Evolutionary conservation across 2,888 invertebrate genomes (phyloP), one percentile per base, ranked within the genome.

Genomic region (Syritta pipiens): DNA sequence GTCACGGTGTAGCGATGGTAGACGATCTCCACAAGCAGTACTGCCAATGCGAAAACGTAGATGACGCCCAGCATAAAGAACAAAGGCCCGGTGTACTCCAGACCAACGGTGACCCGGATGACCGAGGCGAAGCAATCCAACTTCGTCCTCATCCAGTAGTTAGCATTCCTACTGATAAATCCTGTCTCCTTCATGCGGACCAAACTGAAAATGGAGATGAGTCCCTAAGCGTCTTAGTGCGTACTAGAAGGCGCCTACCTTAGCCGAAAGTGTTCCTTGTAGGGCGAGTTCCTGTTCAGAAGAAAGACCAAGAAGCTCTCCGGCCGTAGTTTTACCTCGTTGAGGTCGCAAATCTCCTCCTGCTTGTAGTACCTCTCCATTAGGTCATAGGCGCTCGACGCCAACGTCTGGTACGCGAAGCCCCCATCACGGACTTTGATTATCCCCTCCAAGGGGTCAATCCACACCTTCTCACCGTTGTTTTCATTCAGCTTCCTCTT

Each of bases 331-430:
- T 81, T 59, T 0, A 89, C 84, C 68, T 88, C 87, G 77, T 89
- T 88, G 0, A 89, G 59, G 28, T 88, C 88, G 32, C 89, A 89
- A 3, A 89, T 86, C 63, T 89, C 87, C 48, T 86, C 83, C 0
- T 85, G 85, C n/a, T 84, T 51, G 30, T 83, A 88, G 17, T 83
- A 83, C n/a, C 84, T 83, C 48, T 85, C 86, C 4, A 88, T 83
- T 10, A 84, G 75, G 17, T 81, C 63, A 51, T 85, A 87, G 0
- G 84, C 83, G 1, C 81, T 83, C 1, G 85, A 84, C 1, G 85
- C 84, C 24, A 88, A 88, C 2, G 86, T 85, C 19, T 85, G 82
- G 62, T 84, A 88, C 0, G 87, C 88, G 55, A 84, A 88, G 0
- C 87, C 88, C 4, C 85, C 81, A 40, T 84, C 81, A 0, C 85